A percentile compares a stretch with the other conserved stretches of the same genome.
These are phyloP conservation scores for Uropsilus gracilis DNA, from an alignment of 2,113 vertebrate genomes.

Conservation along the genomic window DNA sequence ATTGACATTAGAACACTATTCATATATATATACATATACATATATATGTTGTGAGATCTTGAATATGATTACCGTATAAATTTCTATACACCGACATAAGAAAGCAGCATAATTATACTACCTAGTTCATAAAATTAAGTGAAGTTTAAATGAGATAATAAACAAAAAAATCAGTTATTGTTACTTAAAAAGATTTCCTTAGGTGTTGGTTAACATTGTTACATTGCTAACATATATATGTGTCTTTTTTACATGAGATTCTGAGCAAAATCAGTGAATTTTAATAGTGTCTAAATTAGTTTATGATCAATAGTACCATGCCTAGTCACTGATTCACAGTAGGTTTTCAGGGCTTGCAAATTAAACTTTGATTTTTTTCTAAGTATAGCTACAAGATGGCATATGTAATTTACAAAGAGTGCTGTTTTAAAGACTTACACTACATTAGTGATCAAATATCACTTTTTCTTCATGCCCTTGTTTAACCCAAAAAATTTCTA, in stretches of 20 bases:
- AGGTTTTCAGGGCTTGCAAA: background rate
- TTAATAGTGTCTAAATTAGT: too few relatives aligned
- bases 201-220: too few relatives aligned
- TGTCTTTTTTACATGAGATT: background rate
- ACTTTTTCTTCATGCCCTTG: background rate
- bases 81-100: background rate
- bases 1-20: background rate
- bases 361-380: background rate
- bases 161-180: background rate
- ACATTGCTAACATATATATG: fast-evolving
- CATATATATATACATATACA: background rate
- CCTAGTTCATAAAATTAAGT: background rate
- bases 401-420: background rate
- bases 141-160: background rate
- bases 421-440: background rate
- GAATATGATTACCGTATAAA: background rate
- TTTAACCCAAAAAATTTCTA: background rate
- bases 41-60: background rate
- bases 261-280: background rate
- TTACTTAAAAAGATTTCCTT: background rate
- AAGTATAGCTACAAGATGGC: background rate
- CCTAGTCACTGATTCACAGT: background rate
- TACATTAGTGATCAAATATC: background rate
- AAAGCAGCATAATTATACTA: background rate
- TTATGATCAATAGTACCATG: background rate